These are phyloP conservation scores for Limanda limanda DNA, from an alignment of 2,113 vertebrate species.

Conservation along the genomic window DNA sequence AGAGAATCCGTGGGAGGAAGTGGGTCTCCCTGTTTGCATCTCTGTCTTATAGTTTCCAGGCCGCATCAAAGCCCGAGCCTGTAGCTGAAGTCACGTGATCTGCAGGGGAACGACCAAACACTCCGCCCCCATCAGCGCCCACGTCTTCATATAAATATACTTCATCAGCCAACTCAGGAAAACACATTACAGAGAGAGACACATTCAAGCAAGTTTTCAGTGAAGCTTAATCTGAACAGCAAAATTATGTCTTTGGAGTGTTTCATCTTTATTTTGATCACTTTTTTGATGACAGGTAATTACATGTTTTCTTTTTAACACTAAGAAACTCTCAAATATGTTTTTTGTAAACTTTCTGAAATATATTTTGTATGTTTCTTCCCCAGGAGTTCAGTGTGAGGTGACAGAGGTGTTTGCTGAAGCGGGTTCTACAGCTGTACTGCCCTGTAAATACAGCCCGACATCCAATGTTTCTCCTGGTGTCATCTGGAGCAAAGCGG, in stretches of 20 bases:
- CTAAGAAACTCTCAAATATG: background rate
- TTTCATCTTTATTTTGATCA: slow-evolving; percentile 33
- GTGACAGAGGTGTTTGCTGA: slow-evolving; percentile 66
- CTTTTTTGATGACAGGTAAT: slow-evolving; percentile 64
- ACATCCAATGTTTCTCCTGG: fast-evolving
- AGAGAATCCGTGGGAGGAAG: slow-evolving; percentile 81
- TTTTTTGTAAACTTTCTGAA: background rate
- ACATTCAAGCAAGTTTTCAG: background rate
- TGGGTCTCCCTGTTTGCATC: slow-evolving; percentile 69
- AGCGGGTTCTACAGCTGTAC: slow-evolving; percentile 64
- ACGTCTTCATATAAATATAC: slow-evolving; percentile 54
- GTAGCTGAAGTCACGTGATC: slow-evolving; percentile 75
- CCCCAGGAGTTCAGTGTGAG: slow-evolving; percentile 46
- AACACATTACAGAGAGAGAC: slow-evolving; percentile 1
- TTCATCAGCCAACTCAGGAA: background rate
- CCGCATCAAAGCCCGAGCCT: slow-evolving; percentile 53
- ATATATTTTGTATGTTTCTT: slow-evolving; percentile 1
- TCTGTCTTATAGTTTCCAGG: slow-evolving; percentile 77
- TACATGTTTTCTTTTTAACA: background rate
- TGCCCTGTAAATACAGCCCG: slow-evolving; percentile 64
- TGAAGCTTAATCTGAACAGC: background rate
- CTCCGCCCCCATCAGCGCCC: slow-evolving; percentile 26
- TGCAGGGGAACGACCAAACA: slow-evolving; percentile 59
- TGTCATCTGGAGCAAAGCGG: slow-evolving; percentile 67
- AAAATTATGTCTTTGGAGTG: slow-evolving; percentile 30